A percentile compares a stretch with the other conserved stretches of the same genome.
Conservation (phyloP, 2,888 invertebrate genomes). For the Thereva nobilitata region DNA sequence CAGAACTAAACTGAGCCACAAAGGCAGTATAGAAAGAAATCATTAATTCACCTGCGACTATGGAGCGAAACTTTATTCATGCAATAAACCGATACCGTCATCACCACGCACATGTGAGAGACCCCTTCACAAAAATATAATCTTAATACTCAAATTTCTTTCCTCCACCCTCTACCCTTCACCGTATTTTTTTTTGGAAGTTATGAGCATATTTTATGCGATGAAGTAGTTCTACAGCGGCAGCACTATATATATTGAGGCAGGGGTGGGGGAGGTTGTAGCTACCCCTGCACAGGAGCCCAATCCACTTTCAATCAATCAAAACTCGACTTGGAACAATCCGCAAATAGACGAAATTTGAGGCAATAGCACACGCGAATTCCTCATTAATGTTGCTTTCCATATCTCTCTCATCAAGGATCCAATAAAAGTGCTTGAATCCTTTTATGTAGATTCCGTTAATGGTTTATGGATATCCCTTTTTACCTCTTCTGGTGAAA, state of each 20-base stretch:
- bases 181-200: background rate
- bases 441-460: conserved; percentile 12
- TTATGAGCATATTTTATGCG: conserved; percentile 13
- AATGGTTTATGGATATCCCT: background rate
- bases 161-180: no score
- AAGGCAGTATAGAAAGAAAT: background rate
- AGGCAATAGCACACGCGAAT: background rate
- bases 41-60: conserved; percentile 9
- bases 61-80: background rate
- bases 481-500: no score
- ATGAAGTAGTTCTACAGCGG: background rate
- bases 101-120: conserved; percentile 10
- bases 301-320: conserved; percentile 20
- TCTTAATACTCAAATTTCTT: background rate
- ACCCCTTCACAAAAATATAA: background rate
- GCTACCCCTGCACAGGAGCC: background rate
- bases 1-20: background rate
- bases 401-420: conserved; percentile 7
- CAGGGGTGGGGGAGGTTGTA: background rate
- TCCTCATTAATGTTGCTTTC: conserved; percentile 4
- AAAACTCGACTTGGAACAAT: conserved; percentile 7
- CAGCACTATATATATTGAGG: no score
- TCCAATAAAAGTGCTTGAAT: conserved; percentile 4
- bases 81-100: conserved; percentile 11
- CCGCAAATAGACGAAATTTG: conserved; percentile 13